Conservation (phyloP, 2,797 vertebrate genomes). For the Scolopax bukidnonensis region DNA sequence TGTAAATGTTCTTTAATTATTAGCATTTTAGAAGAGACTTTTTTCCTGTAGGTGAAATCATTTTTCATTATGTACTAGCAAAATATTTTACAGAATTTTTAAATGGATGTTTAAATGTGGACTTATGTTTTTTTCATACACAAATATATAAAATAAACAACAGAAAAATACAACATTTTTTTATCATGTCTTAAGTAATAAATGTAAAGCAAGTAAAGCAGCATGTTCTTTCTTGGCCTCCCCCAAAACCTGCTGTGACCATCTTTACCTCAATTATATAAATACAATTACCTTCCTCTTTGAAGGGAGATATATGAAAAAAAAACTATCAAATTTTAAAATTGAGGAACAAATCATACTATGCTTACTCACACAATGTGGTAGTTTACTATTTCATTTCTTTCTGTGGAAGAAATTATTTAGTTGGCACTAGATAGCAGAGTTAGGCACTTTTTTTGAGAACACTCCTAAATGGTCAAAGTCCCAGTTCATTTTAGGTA, state of each 20-base stretch:
- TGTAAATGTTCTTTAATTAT: background rate
- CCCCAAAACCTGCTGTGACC: background rate
- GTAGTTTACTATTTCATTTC: background rate
- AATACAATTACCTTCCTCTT: background rate
- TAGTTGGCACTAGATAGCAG: background rate
- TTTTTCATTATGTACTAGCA: background rate
- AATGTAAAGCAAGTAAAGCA: background rate
- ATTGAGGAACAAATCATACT: background rate
- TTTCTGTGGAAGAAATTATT: background rate
- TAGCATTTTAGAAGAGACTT: background rate
- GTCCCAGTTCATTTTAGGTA: background rate
- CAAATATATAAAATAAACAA: background rate
- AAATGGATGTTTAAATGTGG: background rate
- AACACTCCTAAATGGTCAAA: background rate
- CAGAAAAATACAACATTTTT: background rate
- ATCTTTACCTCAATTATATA: background rate
- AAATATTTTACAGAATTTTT: background rate
- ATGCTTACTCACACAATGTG: rapidly evolving
- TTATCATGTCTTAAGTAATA: background rate
- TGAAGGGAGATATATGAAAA: background rate
- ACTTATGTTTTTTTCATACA: background rate
- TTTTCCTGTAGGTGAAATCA: background rate
- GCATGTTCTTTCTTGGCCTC: background rate
- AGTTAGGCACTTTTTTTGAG: background rate
- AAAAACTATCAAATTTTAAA: background rate